Base-by-base conservation (phyloP, 2,797 vertebrate species). In the Microcaecilia unicolor region DNA sequence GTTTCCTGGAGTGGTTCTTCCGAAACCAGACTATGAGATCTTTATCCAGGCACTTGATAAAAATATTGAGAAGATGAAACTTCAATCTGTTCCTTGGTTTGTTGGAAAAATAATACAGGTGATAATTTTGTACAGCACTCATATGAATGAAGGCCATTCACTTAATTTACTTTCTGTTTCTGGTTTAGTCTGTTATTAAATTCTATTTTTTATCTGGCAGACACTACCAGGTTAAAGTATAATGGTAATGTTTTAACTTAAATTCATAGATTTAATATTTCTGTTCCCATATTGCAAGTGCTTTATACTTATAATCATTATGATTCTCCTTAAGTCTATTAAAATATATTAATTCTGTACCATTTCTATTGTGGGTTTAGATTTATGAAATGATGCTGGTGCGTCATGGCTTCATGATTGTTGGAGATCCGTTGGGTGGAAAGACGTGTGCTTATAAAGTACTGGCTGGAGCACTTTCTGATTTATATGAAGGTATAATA, bases 311-410 rank as follows among this genome's bases (percentile, higher is more conserved):
- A n/a, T n/a, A n/a, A n/a, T n/a, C n/a, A n/a, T n/a, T n/a, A n/a
- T n/a, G n/a, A n/a, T n/a, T n/a, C n/a, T n/a, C n/a, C n/a, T n/a
- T n/a, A n/a, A n/a, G n/a, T n/a, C n/a, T n/a, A n/a, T n/a, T n/a
- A n/a, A n/a, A n/a, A n/a, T n/a, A n/a, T n/a, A n/a, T n/a, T n/a
- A n/a, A n/a, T n/a, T n/a, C n/a, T n/a, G n/a, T n/a, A n/a, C n/a
- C n/a, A n/a, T n/a, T n/a, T n/a, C n/a, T n/a, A n/a, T n/a, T n/a
- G n/a, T n/a, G n/a, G n/a, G n/a, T 32, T 13, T 52, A 97, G 93
- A 80, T 97, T 43, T 97, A 96, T 1, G 92, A 98, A 59, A 98
- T 96, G 92, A 92, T 97, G 92, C 54, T 93, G 67, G 91, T 97
- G 11, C 85, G 91, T 7, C 93, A 97, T 1, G 92, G 93, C 14